Conservation (phyloP, 1,140 invertebrate genomes). For the Polypedilum vanderplanki region DNA sequence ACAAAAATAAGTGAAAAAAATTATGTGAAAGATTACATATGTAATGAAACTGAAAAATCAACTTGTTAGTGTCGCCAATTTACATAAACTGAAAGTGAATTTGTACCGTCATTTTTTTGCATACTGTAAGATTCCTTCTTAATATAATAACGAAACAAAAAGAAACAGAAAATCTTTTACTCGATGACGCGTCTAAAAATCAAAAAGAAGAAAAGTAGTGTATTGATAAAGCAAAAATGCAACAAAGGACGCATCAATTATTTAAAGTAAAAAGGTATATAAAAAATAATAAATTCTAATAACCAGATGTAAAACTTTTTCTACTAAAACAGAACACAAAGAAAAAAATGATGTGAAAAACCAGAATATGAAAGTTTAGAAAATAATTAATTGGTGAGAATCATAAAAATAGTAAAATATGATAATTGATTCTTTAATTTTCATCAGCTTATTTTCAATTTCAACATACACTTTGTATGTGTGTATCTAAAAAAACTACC, state of each 20-base stretch:
- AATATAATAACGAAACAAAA: neutral
- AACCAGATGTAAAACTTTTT: conserved; percentile 7
- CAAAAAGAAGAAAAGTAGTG: neutral
- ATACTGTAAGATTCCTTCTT: neutral
- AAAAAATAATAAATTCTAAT: too few species aligned
- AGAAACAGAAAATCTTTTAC: neutral
- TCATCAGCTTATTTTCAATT: neutral
- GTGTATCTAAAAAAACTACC: too few species aligned
- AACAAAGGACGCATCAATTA: neutral
- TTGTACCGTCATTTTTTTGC: neutral
- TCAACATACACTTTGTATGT: too few species aligned
- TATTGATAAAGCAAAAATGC: too few species aligned
- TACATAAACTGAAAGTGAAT: neutral
- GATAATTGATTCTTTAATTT: neutral
- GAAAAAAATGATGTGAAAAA: neutral
- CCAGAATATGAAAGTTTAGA: neutral
- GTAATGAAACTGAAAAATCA: neutral
- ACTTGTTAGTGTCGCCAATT: conserved; percentile 17
- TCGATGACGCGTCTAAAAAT: neutral
- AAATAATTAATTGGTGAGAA: conserved; percentile 6
- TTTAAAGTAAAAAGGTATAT: neutral
- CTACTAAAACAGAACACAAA: conserved; percentile 4
- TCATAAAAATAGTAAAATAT: neutral
- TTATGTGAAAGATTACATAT: neutral
- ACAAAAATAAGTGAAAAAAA: neutral